Percentiles rank a stretch among this genome's conserved stretches.
phyloP scores from a whole-genome alignment of 2,113 vertebrate species.

The Dolichotis patagonum region DNA sequence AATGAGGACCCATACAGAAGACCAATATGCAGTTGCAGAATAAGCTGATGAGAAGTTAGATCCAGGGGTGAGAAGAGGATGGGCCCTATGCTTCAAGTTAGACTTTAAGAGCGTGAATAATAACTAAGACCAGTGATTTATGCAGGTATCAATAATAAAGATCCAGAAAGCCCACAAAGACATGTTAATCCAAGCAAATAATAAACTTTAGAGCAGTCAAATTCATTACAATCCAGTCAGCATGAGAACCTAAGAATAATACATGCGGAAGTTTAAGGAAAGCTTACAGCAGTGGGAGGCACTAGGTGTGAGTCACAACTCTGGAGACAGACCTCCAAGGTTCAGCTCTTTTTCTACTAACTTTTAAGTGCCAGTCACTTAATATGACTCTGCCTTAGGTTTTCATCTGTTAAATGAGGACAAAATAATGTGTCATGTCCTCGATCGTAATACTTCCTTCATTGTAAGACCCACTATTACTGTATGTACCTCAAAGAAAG shows the following conservation, averaged over 20 bases:
- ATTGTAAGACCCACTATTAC: not conserved
- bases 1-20: no score
- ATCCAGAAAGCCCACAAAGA: slow-evolving; percentile 27
- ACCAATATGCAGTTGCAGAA: not conserved
- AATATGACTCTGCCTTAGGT: not conserved
- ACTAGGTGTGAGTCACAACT: not conserved
- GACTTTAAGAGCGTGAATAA: not conserved
- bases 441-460: not conserved
- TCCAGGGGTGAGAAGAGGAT: not conserved
- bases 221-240: not conserved
- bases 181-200: not conserved
- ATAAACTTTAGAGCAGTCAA: not conserved
- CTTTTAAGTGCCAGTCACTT: not conserved
- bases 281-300: not conserved
- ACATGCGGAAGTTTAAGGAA: not conserved
- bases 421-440: not conserved
- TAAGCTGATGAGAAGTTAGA: not conserved
- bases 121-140: not conserved
- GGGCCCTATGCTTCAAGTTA: not conserved
- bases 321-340: not conserved
- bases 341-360: not conserved
- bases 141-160: not conserved
- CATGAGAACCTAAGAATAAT: not conserved
- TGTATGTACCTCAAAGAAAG: not conserved
- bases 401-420: slow-evolving; percentile 4